Conservation (phyloP, 53 echinoderm and acorn worm genomes). For the Paracentrotus lividus region DNA sequence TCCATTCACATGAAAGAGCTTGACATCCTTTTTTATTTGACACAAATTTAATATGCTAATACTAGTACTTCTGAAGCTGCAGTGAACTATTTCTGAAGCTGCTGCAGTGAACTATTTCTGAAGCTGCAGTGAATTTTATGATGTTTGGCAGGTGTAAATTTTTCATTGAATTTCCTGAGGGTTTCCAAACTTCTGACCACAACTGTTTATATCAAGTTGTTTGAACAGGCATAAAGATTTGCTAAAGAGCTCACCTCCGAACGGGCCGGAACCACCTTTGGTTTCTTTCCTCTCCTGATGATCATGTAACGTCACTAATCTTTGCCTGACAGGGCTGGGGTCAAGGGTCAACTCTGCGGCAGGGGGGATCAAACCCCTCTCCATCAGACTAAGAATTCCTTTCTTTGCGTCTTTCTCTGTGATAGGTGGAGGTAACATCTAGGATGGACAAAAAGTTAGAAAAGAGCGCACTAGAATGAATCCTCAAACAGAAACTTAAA, state of each 20-base stretch:
- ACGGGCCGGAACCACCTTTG: constrained; percentile 79
- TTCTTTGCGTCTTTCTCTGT: constrained; percentile 90
- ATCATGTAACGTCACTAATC: constrained; percentile 79
- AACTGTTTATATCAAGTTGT: no score
- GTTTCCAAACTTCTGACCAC: no score
- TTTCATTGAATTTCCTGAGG: no score
- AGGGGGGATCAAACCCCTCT: constrained; percentile 94
- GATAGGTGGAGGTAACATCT: constrained; percentile 93
- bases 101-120: no score
- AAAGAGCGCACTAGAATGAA: neutral
- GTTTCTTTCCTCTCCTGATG: constrained; percentile 83
- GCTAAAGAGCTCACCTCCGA: constrained; percentile 91
- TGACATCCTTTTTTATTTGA: no score
- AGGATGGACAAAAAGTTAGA: neutral
- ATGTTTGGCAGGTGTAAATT: no score
- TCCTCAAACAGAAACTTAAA: neutral
- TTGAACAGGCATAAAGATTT: no score
- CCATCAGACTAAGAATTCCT: constrained; percentile 94
- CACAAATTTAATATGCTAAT: no score
- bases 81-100: no score
- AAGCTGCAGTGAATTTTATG: no score
- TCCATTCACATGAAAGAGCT: no score
- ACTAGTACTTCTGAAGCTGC: no score
- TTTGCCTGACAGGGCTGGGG: constrained; percentile 93
- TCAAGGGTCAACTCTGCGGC: constrained; percentile 98